Percentiles rank a stretch among this genome's conserved stretches.
phyloP scores from a whole-genome alignment of 2,888 invertebrate genomes.

The Ichneumoninae sp. region DNA sequence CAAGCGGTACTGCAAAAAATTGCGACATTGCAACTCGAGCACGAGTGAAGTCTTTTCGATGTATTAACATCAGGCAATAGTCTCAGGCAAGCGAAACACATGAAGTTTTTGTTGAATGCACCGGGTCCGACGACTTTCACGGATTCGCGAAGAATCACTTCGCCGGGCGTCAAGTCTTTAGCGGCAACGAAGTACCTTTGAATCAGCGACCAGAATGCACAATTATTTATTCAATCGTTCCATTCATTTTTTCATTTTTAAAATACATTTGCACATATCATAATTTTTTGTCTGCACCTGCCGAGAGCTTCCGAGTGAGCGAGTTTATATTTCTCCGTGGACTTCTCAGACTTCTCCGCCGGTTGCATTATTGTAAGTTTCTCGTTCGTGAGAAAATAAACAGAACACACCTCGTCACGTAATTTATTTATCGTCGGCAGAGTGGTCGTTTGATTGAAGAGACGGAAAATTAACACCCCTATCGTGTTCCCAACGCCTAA shows the following conservation, averaged over 20 bases:
- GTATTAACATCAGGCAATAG: constrained; percentile 68
- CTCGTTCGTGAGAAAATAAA: not conserved
- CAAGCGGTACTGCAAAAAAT: constrained; percentile 81
- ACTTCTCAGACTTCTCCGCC: constrained; percentile 5
- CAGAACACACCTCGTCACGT: not conserved
- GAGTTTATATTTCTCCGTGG: constrained; percentile 73
- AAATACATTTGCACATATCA: not conserved
- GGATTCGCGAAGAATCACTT: constrained; percentile 89
- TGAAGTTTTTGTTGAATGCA: constrained; percentile 68
- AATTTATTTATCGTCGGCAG: not conserved
- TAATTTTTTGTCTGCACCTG: constrained; percentile 71
- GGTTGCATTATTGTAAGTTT: constrained; percentile 23
- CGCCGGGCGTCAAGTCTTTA: constrained; percentile 88
- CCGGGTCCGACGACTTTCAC: constrained; percentile 91
- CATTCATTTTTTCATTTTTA: not conserved
- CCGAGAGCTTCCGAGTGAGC: constrained; percentile 76
- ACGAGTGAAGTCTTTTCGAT: constrained; percentile 67
- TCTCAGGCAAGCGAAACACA: constrained; percentile 80
- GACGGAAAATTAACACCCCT: not conserved
- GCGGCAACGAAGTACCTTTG: constrained; percentile 88
- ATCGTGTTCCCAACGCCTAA: not conserved
- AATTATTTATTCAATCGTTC: not conserved
- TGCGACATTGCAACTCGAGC: constrained; percentile 80
- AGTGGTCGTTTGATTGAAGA: not conserved
- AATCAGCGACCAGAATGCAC: constrained; percentile 16